A percentile compares a stretch with the other conserved stretches of the same genome.
These are phyloP conservation scores for Cyrtonyx montezumae DNA, from an alignment of 2,113 vertebrate species.

Conservation along the genomic window DNA sequence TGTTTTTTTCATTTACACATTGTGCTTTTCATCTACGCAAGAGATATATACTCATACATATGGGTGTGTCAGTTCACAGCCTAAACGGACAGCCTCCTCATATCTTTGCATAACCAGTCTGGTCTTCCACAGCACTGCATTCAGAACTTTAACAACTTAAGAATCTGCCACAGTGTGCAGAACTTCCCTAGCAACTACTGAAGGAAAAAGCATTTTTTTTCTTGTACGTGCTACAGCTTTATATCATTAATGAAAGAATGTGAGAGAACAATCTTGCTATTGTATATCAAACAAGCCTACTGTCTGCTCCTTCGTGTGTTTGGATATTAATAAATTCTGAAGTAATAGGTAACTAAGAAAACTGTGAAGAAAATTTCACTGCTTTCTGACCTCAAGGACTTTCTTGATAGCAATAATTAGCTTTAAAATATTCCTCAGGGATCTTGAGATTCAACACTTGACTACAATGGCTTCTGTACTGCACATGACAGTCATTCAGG, in stretches of 20 bases:
- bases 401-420: slow-evolving; percentile 69
- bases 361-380: slow-evolving; percentile 33
- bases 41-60: neutral
- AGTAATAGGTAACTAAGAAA: slow-evolving; percentile 55
- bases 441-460: slow-evolving; percentile 35
- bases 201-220: neutral
- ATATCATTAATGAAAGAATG: neutral
- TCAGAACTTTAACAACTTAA: neutral
- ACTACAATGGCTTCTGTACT: slow-evolving; percentile 39
- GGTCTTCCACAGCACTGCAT: neutral
- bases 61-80: neutral
- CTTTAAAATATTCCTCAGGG: slow-evolving; percentile 67
- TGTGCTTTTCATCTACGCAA: neutral
- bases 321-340: slow-evolving; percentile 61
- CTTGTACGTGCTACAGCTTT: neutral
- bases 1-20: neutral
- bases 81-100: neutral
- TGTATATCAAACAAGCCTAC: neutral
- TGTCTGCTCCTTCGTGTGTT: slow-evolving; percentile 17
- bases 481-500: slow-evolving; percentile 41
- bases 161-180: neutral
- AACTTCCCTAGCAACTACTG: neutral
- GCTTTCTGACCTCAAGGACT: slow-evolving; percentile 56
- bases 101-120: neutral
- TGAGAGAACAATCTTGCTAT: neutral